Base-by-base conservation (phyloP, 1,140 invertebrate species). In the Pentalonia nigronervosa region DNA sequence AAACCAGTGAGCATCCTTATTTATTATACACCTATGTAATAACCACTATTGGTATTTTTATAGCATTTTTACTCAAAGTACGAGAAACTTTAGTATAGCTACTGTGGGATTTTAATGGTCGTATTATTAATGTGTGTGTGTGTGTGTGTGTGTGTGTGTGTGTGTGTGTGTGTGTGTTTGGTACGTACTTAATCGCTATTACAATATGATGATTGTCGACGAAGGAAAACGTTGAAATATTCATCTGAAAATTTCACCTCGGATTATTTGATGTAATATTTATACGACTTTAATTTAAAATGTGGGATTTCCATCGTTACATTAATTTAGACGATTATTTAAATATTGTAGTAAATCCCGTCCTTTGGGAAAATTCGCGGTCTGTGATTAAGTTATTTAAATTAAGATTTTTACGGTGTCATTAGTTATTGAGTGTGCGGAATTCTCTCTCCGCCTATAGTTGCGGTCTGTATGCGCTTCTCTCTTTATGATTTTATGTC, bases 321-420 rank as follows among this genome's bases (percentile, higher is more conserved):
- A 67, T 90, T 90, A 90, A 90, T 90, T 90, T 90, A 90, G 89
- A 90, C 45, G 53, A 90, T 67, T 45, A 45, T 90, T 90, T 90
- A 67, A 90, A 90, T 67, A 67, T 90, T 90, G 34, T 7, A 76
- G 60, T 76, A 76, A 76, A 56, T 36, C 23, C 17, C 23, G 21
- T 56, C 50, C 88, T 53, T 53, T 30, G 36, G 53, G 45, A 56
- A 90, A 45, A 21, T 88, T n/a, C 25, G 41, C 41, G 41, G 41
- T 45, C 36, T 23, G 56, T 60, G 36, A 90, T 67, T 45, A 45
- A 67, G 53, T 90, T 67, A 60, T 90, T 45, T 90, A 90, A 90
- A 90, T 90, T 67, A 90, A 67, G 56, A 90, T 90, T 90, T 90
- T 60, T 90, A 90, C n/a, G 36, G 53, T 60, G 14, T 45, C 89